These are phyloP conservation scores for Craterocephalus amniculus DNA, from an alignment of 2,797 vertebrate species.

Conservation along the genomic window DNA sequence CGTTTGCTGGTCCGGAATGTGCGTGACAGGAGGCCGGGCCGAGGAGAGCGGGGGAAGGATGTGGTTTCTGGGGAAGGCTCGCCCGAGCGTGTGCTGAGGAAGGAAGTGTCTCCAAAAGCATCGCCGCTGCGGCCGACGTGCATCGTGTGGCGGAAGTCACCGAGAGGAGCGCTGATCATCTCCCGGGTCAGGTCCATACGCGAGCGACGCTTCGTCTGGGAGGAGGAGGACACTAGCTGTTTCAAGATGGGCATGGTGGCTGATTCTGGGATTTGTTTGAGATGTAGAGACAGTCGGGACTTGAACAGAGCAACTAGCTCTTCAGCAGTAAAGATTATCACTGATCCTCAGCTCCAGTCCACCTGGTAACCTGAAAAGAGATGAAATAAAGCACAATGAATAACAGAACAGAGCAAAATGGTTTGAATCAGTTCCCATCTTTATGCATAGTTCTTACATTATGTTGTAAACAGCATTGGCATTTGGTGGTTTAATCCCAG, in stretches of 20 bases:
- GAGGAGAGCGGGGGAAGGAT: conserved; percentile 83
- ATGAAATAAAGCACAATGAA: conserved; percentile 3
- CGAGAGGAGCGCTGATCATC: conserved; percentile 98
- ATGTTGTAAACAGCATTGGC: neutral
- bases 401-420: neutral
- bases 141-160: conserved; percentile 99
- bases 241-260: conserved; percentile 94
- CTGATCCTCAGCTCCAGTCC: conserved; percentile 52
- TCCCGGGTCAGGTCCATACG: conserved; percentile 93
- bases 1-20: conserved; percentile 96
- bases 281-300: conserved; percentile 10
- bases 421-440: conserved; percentile 35
- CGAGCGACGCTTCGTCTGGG: conserved; percentile 93
- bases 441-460: neutral
- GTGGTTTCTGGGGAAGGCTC: conserved; percentile 83
- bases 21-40: conserved; percentile 91
- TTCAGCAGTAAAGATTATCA: conserved; percentile 14
- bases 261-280: neutral
- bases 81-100: conserved; percentile 90
- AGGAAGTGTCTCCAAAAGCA: conserved; percentile 97
- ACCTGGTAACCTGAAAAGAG: conserved; percentile 46
- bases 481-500: conserved; percentile 9
- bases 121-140: conserved; percentile 95
- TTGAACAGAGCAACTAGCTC: conserved; percentile 4
- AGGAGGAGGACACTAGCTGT: conserved; percentile 90